These are phyloP conservation scores for Protomyctophum bolini DNA, from an alignment of 2,113 vertebrate genomes.

Conservation along the genomic window DNA sequence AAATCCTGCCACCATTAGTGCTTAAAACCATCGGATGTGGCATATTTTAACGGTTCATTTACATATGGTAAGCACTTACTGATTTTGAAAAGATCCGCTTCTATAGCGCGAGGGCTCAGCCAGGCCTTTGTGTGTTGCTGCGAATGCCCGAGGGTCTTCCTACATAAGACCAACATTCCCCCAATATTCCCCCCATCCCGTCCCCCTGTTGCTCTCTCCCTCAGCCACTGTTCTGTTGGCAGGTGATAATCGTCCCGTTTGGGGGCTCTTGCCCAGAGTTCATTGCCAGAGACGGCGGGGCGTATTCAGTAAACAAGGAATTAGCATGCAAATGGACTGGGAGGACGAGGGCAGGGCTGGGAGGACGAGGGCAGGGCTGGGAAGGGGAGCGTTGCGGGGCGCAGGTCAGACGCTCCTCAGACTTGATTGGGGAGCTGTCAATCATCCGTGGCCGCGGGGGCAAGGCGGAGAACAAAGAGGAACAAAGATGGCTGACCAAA, in stretches of 20 bases:
- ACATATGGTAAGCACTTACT: slow-evolving; percentile 81
- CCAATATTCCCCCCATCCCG: slow-evolving; percentile 11
- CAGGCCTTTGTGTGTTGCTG: slow-evolving; percentile 34
- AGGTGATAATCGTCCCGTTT: slow-evolving; percentile 70
- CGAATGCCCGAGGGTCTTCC: slow-evolving; percentile 7
- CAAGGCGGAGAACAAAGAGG: slow-evolving; percentile 60
- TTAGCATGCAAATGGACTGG: slow-evolving; percentile 83
- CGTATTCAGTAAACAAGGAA: slow-evolving; percentile 83
- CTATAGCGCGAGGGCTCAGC: slow-evolving; percentile 38
- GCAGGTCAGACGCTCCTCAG: slow-evolving; percentile 75
- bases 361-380: slow-evolving; percentile 71
- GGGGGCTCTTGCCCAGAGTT: slow-evolving; percentile 65
- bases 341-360: slow-evolving; percentile 72
- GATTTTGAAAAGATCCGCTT: slow-evolving; percentile 64
- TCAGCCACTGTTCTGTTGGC: slow-evolving; percentile 56
- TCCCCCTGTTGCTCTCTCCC: slow-evolving; percentile 49
- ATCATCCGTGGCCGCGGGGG: slow-evolving; percentile 68
- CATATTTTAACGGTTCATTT: slow-evolving; percentile 77
- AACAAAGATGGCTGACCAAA: slow-evolving; percentile 81
- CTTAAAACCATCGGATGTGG: slow-evolving; percentile 62
- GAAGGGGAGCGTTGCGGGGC: slow-evolving; percentile 72
- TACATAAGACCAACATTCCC: slow-evolving; percentile 23
- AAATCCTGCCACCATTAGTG: slow-evolving; percentile 61
- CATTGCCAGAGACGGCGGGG: slow-evolving; percentile 71
- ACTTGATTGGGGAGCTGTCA: slow-evolving; percentile 79